Percentiles rank a stretch among this genome's conserved stretches.
Conservation (phyloP, 2,888 invertebrate species). For the Leptopilina syphax region DNA sequence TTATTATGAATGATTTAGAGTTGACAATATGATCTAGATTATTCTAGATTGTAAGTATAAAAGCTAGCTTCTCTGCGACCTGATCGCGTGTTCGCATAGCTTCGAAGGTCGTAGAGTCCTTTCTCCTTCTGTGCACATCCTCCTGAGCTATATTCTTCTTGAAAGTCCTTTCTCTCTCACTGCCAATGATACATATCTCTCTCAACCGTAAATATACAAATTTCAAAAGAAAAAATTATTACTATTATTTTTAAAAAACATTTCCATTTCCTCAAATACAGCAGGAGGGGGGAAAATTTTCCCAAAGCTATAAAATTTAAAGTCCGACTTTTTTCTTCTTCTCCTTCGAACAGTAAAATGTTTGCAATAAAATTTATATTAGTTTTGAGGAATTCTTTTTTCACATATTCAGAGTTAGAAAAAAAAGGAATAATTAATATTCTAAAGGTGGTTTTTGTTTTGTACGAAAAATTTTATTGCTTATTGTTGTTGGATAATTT, state of each 20-base stretch:
- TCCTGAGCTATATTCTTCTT: conserved; percentile 32
- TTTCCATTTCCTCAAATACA: too few species aligned
- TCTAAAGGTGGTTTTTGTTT: not conserved
- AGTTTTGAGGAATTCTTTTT: not conserved
- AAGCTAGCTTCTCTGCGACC: conserved; percentile 15
- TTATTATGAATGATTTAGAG: too few species aligned
- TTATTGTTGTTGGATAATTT: not conserved
- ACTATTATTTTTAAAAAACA: too few species aligned
- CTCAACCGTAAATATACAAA: too few species aligned
- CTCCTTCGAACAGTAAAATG: too few species aligned
- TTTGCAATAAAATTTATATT: too few species aligned
- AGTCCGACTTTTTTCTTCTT: too few species aligned
- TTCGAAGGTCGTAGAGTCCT: conserved; percentile 31
- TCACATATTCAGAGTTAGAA: not conserved
- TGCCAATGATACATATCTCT: not conserved
- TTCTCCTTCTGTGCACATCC: conserved; percentile 37
- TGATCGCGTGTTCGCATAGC: conserved; percentile 29
- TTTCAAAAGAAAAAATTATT: too few species aligned
- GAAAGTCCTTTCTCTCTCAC: conserved; percentile 33
- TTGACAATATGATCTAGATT: conserved; percentile 3
- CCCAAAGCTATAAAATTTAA: too few species aligned
- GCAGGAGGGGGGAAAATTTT: too few species aligned
- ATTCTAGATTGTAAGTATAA: not conserved
- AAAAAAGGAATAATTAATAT: not conserved
- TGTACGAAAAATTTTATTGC: not conserved